Percentiles rank a stretch among this genome's conserved stretches.
Conservation (phyloP, 2,797 vertebrate species). For the Arnoldichthys spilopterus region DNA sequence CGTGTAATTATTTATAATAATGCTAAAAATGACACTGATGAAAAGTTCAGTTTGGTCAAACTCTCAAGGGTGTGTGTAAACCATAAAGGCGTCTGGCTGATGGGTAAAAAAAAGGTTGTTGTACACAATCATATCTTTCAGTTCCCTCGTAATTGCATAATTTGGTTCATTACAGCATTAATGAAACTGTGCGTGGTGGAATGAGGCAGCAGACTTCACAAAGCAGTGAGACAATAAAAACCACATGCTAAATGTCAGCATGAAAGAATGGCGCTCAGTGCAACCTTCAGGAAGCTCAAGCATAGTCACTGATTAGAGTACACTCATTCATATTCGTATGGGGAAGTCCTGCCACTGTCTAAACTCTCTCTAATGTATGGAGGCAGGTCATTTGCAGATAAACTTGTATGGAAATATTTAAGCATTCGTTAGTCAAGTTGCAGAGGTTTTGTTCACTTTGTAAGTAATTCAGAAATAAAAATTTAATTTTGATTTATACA, state of each 20-base stretch:
- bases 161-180: slow-evolving; percentile 1
- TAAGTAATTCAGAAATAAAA: too few relatives aligned
- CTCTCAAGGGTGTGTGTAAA: background rate
- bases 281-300: background rate
- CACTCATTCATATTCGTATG: background rate
- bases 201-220: background rate
- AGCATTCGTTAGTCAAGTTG: too few relatives aligned
- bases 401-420: background rate
- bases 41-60: background rate
- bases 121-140: background rate
- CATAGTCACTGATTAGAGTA: background rate
- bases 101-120: background rate
- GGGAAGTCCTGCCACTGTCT: background rate
- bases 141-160: background rate
- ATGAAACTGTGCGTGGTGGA: background rate
- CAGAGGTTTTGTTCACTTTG: too few relatives aligned
- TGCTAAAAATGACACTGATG: background rate
- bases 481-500: too few relatives aligned
- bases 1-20: background rate
- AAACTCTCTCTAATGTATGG: background rate
- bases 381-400: background rate
- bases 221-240: background rate
- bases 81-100: background rate
- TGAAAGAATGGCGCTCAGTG: background rate
- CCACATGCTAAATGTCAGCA: background rate